Evolutionary conservation across 2,888 invertebrate genomes (phyloP), one percentile per base, ranked within the genome.

Genomic region (Sinotaia quadrata): DNA sequence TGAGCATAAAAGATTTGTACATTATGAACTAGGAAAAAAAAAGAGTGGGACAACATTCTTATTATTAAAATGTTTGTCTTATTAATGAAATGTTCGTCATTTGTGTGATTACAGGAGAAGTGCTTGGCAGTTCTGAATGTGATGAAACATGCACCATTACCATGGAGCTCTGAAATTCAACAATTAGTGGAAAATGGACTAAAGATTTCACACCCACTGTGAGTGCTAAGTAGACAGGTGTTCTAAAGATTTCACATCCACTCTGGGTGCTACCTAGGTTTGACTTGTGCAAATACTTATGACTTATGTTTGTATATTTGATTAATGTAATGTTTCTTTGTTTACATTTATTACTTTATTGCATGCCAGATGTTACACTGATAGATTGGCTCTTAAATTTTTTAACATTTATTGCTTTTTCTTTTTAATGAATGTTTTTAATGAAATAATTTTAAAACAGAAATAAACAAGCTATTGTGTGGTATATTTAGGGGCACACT

Each of bases 81-180:
- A n/a, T n/a, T n/a, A n/a, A n/a, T n/a, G n/a, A n/a, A n/a, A n/a
- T n/a, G n/a, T n/a, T n/a, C n/a, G n/a, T n/a, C n/a, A n/a, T n/a
- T 18, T 24, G 27, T 52, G 21, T 29, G 21, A 18, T 54, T 59
- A 4, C 72, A 86, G 85, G 81, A 79, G 72, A 84, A 84, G 68
- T 79, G 79, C 60, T 69, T 75, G 51, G 85, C 83, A 8, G 76
- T 85, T 10, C 71, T 84, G 56, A 82, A 81, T 51, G 79, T 82
- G 31, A 81, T 85, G 76, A 76, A 78, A 60, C 74, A 74, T 71
- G 85, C 85, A 10, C 79, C 78, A 4, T 73, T 85, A 29, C 87
- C 87, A 0, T 81, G 84, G 83, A 80, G 78, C 51, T 41, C 65
- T 44, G 81, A 76, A 24, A 78, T 85, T 33, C 77, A 81, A 37